phyloP scores from a whole-genome alignment of 2,797 vertebrate species.

The Pangasius djambal region DNA sequence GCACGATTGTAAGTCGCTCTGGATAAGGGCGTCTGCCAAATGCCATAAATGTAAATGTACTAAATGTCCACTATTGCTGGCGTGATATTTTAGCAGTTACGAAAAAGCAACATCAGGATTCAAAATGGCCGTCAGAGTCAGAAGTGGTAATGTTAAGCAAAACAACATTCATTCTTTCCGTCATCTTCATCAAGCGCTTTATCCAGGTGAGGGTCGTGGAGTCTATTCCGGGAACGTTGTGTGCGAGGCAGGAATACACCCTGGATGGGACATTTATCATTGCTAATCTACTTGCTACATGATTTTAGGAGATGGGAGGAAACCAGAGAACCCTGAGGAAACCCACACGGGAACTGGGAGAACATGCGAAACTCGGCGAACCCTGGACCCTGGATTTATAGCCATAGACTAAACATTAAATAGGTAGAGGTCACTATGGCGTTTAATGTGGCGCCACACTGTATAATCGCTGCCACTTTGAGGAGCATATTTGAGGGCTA shows the following conservation, averaged over 20 bases:
- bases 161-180: no score
- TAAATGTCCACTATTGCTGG: not conserved
- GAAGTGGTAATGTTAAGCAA: no score
- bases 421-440: not conserved
- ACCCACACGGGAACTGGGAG: not conserved
- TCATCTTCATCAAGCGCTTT: no score
- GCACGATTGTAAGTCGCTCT: no score
- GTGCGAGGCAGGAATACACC: not conserved
- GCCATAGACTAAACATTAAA: not conserved
- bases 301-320: not conserved
- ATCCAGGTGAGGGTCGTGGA: not conserved
- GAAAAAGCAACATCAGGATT: not conserved
- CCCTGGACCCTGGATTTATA: not conserved
- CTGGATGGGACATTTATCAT: not conserved
- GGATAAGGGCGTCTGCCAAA: no score
- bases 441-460: not conserved
- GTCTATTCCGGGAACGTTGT: not conserved
- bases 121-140: no score
- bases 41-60: no score
- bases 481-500: not conserved
- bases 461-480: not conserved
- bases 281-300: not conserved
- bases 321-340: not conserved
- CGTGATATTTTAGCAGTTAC: not conserved
- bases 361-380: not conserved